phyloP scores from a whole-genome alignment of 2,888 invertebrate species.

The Chironomus riparius region DNA sequence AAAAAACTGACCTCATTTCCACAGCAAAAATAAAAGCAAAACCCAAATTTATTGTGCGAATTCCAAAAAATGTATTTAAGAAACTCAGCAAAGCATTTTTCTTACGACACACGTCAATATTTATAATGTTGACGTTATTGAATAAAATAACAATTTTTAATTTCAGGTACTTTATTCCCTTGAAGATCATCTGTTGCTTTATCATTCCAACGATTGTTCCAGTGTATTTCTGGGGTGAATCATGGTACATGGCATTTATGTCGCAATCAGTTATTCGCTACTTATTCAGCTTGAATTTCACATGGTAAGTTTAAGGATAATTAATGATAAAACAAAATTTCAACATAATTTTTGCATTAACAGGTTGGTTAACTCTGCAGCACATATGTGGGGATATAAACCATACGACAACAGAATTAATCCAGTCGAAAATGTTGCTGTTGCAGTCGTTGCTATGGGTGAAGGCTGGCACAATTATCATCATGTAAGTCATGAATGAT shows the following conservation, averaged over 20 bases:
- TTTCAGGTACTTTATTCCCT: conserved; percentile 53
- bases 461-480: conserved; percentile 95
- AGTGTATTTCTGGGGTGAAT: conserved; percentile 60
- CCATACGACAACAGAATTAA: conserved; percentile 72
- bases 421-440: conserved; percentile 66
- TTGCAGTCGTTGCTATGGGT: conserved; percentile 64
- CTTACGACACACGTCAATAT: not conserved
- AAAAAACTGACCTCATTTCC: no score
- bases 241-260: conserved; percentile 54
- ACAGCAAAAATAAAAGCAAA: no score
- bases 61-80: no score
- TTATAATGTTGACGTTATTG: not conserved
- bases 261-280: conserved; percentile 63
- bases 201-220: conserved; percentile 63
- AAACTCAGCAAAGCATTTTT: not conserved
- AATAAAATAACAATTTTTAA: not conserved
- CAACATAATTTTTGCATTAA: not conserved
- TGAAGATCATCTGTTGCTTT: conserved; percentile 62
- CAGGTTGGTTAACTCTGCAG: conserved; percentile 58
- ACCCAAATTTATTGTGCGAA: no score
- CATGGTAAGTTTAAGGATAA: conserved; percentile 63
- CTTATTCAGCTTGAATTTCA: conserved; percentile 63
- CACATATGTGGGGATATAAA: conserved; percentile 69
- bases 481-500: conserved; percentile 43
- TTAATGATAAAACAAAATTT: not conserved